Evolutionary conservation across 1,140 invertebrate genomes (phyloP).

Genomic region (Pseudoatta argentina): DNA sequence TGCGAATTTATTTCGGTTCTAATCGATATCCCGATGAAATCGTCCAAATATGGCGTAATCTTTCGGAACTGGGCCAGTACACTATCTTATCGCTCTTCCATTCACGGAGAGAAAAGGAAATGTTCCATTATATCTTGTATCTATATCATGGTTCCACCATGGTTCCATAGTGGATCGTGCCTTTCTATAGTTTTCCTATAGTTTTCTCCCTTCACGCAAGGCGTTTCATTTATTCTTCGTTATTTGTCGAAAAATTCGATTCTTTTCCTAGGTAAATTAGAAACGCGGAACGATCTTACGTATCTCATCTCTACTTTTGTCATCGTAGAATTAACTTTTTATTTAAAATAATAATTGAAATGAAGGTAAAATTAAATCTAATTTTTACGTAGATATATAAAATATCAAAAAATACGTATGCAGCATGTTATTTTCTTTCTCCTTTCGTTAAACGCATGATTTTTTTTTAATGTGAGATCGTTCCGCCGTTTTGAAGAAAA

Average conservation of each 20-base stretch:
- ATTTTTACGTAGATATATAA: neutral
- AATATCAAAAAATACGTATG: neutral
- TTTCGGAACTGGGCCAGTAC: conserved; percentile 38
- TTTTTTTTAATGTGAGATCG: conserved; percentile 22
- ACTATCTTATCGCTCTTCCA: conserved; percentile 55
- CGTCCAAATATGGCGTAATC: conserved; percentile 45
- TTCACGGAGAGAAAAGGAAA: conserved; percentile 48
- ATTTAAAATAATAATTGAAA: neutral
- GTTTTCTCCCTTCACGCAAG: conserved; percentile 27
- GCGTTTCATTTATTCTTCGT: conserved; percentile 59
- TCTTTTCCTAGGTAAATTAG: conserved; percentile 46
- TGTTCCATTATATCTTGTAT: conserved; percentile 55
- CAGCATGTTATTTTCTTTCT: neutral
- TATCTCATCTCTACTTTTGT: neutral
- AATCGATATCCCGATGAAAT: conserved; percentile 38
- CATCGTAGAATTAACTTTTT: neutral
- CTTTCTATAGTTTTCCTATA: conserved; percentile 62
- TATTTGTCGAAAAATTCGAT: conserved; percentile 36
- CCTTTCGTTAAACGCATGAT: neutral
- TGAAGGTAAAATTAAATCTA: neutral
- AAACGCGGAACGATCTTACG: conserved; percentile 49
- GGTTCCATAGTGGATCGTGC: conserved; percentile 67
- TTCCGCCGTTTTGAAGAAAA: conserved; percentile 38
- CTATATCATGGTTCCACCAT: conserved; percentile 59
- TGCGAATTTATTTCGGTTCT: conserved; percentile 30